These are phyloP conservation scores for Chorisops tibialis DNA, from an alignment of 2,888 invertebrate genomes.

Conservation along the genomic window DNA sequence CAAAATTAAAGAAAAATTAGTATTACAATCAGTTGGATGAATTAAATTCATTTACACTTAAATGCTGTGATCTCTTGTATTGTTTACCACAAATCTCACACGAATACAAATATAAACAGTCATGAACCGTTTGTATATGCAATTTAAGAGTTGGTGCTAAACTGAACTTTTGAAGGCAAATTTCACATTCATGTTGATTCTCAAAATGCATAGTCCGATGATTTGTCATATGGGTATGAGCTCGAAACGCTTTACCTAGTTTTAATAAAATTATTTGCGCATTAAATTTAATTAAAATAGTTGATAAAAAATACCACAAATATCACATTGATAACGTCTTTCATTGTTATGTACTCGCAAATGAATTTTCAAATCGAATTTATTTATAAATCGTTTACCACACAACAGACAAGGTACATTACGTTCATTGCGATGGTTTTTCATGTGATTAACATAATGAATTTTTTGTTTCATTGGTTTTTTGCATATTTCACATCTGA, in stretches of 20 bases:
- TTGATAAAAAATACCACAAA: slow-evolving; percentile 15
- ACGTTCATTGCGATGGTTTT: slow-evolving; percentile 17
- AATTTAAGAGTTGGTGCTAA: slow-evolving; percentile 20
- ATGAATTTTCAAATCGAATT: slow-evolving; percentile 24
- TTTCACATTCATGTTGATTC: slow-evolving; percentile 19
- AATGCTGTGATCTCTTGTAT: slow-evolving; percentile 24
- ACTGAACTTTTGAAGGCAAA: slow-evolving; percentile 23
- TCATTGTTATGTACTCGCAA: slow-evolving; percentile 11
- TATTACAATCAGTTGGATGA: neutral
- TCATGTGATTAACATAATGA: slow-evolving; percentile 27
- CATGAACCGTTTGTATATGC: slow-evolving; percentile 20
- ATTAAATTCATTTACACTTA: slow-evolving; percentile 4
- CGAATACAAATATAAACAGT: neutral
- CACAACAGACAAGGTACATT: slow-evolving; percentile 13
- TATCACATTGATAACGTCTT: slow-evolving; percentile 22
- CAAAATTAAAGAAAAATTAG: neutral
- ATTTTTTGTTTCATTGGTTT: slow-evolving; percentile 20
- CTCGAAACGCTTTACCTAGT: slow-evolving; percentile 23
- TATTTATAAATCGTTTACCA: slow-evolving; percentile 9
- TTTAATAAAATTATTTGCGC: neutral
- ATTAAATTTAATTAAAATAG: neutral
- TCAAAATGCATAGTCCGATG: slow-evolving; percentile 23
- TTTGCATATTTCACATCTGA: slow-evolving; percentile 19
- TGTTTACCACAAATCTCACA: slow-evolving; percentile 9
- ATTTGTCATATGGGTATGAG: slow-evolving; percentile 23